Evolutionary conservation across 2,888 invertebrate genomes (phyloP).

Genomic region (Argyra leucocephala): DNA sequence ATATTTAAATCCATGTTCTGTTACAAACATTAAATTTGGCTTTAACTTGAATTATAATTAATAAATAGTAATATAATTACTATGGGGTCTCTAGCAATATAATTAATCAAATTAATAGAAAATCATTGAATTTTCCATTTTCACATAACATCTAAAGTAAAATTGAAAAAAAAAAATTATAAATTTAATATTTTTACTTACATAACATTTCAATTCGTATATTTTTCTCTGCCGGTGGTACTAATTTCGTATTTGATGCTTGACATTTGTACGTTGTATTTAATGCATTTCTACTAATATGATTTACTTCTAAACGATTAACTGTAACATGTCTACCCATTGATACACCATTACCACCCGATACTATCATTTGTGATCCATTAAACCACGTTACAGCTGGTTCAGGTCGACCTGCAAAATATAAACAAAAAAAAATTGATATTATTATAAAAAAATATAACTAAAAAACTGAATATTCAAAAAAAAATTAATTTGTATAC

Average conservation of each 20-base stretch:
- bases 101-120: not conserved
- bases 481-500: too few species aligned
- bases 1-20: too few species aligned
- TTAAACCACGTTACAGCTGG: slow-evolving; percentile 80
- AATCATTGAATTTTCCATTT: not conserved
- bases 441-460: too few species aligned
- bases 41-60: too few species aligned
- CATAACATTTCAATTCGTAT: slow-evolving; percentile 74
- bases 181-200: slow-evolving; percentile 47
- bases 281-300: slow-evolving; percentile 63
- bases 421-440: slow-evolving; percentile 10
- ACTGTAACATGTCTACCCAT: slow-evolving; percentile 67
- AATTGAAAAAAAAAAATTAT: too few species aligned
- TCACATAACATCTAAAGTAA: too few species aligned
- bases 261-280: slow-evolving; percentile 82
- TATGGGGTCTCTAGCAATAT: not conserved
- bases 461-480: too few species aligned
- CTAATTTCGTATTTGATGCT: slow-evolving; percentile 77
- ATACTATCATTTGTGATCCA: slow-evolving; percentile 60
- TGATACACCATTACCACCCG: slow-evolving; percentile 61
- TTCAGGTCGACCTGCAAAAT: slow-evolving; percentile 61
- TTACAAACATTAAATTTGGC: too few species aligned
- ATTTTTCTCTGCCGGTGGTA: slow-evolving; percentile 71
- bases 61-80: too few species aligned
- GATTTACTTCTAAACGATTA: slow-evolving; percentile 65